phyloP scores from a whole-genome alignment of 1,140 invertebrate species.

The Reticulitermes speratus region DNA sequence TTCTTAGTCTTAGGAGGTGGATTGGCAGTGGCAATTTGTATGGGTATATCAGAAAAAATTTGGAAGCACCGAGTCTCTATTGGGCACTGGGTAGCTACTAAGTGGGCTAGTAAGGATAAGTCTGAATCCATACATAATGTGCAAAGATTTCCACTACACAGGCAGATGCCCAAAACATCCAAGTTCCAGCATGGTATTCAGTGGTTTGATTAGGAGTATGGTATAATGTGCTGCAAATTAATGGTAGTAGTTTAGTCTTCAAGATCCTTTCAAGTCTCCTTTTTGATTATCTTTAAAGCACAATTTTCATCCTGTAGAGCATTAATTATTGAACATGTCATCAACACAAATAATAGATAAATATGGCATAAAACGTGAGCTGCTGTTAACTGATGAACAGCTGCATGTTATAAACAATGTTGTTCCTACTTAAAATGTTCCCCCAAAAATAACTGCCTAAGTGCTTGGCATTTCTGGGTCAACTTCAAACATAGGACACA shows the following conservation, averaged over 20 bases:
- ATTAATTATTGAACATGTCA: too few relatives aligned
- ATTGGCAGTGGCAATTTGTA: constrained; percentile 33
- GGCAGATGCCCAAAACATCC: not conserved
- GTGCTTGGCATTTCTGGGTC: too few relatives aligned
- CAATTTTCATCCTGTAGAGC: too few relatives aligned
- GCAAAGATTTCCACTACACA: not conserved
- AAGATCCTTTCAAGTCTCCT: too few relatives aligned
- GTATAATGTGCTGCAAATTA: not conserved
- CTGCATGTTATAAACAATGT: too few relatives aligned
- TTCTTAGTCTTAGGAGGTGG: constrained; percentile 46
- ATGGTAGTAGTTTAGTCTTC: not conserved
- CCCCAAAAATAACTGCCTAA: too few relatives aligned
- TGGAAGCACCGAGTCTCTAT: constrained; percentile 20
- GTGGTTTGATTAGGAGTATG: not conserved
- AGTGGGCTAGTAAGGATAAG: not conserved
- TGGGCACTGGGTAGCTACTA: not conserved
- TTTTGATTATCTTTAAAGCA: too few relatives aligned
- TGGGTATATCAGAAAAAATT: constrained; percentile 21
- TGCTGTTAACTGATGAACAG: too few relatives aligned
- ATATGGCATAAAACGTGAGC: too few relatives aligned
- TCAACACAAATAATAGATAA: too few relatives aligned
- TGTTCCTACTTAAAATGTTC: too few relatives aligned
- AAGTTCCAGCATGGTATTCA: not conserved
- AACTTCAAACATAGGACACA: too few relatives aligned
- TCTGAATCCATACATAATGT: not conserved